These are phyloP conservation scores for Alloscopus bannaensis DNA, from an alignment of 2,888 invertebrate species.

Conservation along the genomic window DNA sequence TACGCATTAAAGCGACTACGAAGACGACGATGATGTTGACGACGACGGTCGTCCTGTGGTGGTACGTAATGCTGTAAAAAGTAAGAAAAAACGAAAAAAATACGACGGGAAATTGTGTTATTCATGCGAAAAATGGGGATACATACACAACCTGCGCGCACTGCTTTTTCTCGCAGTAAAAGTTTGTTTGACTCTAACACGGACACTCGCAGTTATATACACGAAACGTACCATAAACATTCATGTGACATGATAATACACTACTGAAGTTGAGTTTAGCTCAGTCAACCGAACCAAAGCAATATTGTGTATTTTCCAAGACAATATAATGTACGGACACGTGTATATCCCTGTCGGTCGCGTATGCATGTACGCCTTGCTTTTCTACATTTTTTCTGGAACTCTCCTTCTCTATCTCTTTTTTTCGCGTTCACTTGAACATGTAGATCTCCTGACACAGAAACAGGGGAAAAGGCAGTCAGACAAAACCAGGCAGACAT, in stretches of 20 bases:
- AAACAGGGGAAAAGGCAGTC: neutral
- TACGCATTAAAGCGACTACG: no score
- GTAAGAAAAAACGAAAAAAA: neutral
- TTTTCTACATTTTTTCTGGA: neutral
- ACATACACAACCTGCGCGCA: no score
- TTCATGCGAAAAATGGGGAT: conserved; percentile 40
- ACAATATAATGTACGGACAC: no score
- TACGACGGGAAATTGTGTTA: conserved; percentile 28
- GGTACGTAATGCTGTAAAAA: no score
- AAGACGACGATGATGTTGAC: no score
- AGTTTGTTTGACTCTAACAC: neutral
- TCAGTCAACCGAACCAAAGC: conserved; percentile 47
- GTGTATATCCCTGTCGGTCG: no score
- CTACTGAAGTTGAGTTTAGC: conserved; percentile 12
- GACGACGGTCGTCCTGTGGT: no score
- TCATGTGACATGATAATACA: conserved; percentile 43
- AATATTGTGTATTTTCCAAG: conserved; percentile 46
- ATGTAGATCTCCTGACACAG: neutral
- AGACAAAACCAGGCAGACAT: neutral
- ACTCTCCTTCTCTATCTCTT: neutral
- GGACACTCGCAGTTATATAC: neutral
- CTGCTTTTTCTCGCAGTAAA: conserved; percentile 14
- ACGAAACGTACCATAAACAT: conserved; percentile 41
- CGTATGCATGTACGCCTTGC: neutral
- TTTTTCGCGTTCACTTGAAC: neutral